phyloP scores from a whole-genome alignment of 2,797 vertebrate species.

The Takifugu ocellatus region DNA sequence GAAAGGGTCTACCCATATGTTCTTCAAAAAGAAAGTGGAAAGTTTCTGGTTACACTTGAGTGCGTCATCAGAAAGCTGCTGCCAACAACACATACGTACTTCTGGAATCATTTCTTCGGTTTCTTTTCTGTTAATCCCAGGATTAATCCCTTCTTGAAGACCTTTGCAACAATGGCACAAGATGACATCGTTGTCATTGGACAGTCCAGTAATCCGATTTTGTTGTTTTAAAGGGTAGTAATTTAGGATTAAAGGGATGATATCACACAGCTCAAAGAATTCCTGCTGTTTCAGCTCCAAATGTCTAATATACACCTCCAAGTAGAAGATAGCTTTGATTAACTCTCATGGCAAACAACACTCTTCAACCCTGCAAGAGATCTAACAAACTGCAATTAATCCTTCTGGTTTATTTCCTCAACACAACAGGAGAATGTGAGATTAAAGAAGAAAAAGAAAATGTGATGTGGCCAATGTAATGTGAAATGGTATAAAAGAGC shows the following conservation, averaged over 20 bases:
- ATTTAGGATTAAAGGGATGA: conserved; percentile 51
- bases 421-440: conserved; percentile 31
- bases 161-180: conserved; percentile 23
- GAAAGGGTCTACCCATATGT: conserved; percentile 4
- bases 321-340: conserved; percentile 57
- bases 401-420: conserved; percentile 48
- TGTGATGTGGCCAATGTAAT: conserved; percentile 41
- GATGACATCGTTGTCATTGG: conserved; percentile 10
- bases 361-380: conserved; percentile 60
- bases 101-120: conserved; percentile 24
- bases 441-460: conserved; percentile 9
- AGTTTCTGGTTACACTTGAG: conserved; percentile 10
- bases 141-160: conserved; percentile 37
- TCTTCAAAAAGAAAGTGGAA: neutral
- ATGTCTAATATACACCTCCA: conserved; percentile 19
- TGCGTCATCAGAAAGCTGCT: conserved; percentile 19
- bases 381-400: conserved; percentile 34
- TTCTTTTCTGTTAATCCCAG: conserved; percentile 35
- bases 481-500: conserved; percentile 65
- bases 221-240: conserved; percentile 67
- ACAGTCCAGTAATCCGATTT: conserved; percentile 43
- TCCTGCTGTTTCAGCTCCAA: conserved; percentile 48
- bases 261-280: conserved; percentile 34
- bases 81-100: conserved; percentile 31
- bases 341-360: conserved; percentile 57